A percentile compares a stretch with the other conserved stretches of the same genome.
Conservation (phyloP, 2,113 vertebrate species). For the Chinchilla lanigera region DNA sequence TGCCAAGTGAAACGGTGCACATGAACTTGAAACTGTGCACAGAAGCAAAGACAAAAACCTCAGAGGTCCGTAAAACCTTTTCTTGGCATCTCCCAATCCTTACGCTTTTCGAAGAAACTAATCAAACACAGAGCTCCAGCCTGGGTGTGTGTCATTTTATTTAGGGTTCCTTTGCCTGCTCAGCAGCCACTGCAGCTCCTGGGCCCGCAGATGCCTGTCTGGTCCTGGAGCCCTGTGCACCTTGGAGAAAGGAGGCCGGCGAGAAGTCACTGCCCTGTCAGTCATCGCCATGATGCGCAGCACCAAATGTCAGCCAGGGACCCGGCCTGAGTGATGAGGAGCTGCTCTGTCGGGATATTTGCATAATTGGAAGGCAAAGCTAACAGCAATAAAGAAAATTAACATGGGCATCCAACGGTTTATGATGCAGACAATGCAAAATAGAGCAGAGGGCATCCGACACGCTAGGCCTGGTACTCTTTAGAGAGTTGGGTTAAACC, state of each 20-base stretch:
- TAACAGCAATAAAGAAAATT: slow-evolving; percentile 57
- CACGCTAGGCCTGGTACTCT: background rate
- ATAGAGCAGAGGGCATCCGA: background rate
- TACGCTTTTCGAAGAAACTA: background rate
- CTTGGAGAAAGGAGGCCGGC: background rate
- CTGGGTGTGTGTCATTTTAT: background rate
- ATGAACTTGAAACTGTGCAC: background rate
- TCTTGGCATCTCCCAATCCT: background rate
- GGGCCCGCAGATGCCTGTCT: background rate
- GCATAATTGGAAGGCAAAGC: slow-evolving; percentile 41
- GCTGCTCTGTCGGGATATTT: background rate
- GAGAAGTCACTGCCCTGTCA: background rate
- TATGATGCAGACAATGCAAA: slow-evolving; percentile 36
- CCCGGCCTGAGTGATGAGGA: background rate
- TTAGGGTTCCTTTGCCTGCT: background rate
- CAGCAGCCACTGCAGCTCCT: background rate
- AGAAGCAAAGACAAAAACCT: background rate
- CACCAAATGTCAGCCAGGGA: background rate
- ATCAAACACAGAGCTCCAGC: background rate
- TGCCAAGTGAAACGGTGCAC: background rate
- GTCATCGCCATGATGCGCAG: slow-evolving; percentile 34
- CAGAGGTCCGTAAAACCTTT: background rate
- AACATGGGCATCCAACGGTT: background rate
- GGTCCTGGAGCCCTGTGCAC: background rate
- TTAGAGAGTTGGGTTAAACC: too few species aligned